Conservation (phyloP, 2,888 invertebrate genomes). For the Cerastis leucographa region DNA sequence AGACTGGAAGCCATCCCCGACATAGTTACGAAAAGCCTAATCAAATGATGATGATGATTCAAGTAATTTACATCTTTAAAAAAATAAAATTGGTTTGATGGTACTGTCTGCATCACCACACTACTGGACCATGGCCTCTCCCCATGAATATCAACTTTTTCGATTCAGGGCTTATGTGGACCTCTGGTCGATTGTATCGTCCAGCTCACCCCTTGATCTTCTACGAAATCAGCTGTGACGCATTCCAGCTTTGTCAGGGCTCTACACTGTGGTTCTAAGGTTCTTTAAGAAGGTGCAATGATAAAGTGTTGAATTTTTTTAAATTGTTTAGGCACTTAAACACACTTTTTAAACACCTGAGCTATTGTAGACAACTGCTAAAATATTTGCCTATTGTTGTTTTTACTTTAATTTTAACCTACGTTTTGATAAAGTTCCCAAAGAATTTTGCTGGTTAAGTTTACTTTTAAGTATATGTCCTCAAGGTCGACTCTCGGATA, state of each 20-base stretch:
- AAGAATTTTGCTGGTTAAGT: background rate
- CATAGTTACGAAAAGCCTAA: too few relatives aligned
- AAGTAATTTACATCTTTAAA: background rate
- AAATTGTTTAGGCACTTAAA: conserved; percentile 30
- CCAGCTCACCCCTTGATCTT: background rate
- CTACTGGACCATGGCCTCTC: background rate
- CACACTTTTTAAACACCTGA: conserved; percentile 44
- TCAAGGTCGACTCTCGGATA: background rate
- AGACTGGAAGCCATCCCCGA: too few relatives aligned
- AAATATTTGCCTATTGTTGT: conserved; percentile 4
- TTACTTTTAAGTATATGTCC: too few relatives aligned
- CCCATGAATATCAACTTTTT: background rate
- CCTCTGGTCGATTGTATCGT: background rate
- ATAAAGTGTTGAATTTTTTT: conserved; percentile 20
- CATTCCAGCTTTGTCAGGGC: background rate
- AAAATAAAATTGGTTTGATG: background rate
- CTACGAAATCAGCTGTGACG: background rate
- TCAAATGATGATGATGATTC: background rate
- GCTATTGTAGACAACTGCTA: conserved; percentile 10
- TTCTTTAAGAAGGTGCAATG: background rate
- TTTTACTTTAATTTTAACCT: background rate
- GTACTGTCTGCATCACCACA: background rate
- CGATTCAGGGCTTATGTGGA: background rate
- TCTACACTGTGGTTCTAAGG: background rate
- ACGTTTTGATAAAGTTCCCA: too few relatives aligned